Evolutionary conservation across 2,888 invertebrate genomes (phyloP), one percentile per base, ranked within the genome.

Genomic region (Drosophila tanythrix): DNA sequence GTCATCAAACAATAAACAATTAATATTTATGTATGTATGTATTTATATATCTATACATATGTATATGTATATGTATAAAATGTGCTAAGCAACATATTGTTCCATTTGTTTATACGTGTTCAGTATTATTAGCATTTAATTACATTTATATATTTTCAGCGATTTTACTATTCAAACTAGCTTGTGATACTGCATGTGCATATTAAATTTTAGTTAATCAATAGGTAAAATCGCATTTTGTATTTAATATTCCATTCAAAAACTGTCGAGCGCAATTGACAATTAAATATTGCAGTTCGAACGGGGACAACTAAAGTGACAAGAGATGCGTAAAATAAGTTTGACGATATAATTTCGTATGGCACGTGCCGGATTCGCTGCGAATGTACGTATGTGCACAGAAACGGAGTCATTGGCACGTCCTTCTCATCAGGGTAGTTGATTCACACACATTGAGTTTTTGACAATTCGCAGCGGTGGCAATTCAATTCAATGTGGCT

Each of bases 351-450:
- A 59, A 46, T 77, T 78, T 73, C 35, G 21, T 21, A 33, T 51
- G 78, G n/a, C 68, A 78, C 78, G 78, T 78, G 78, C 51, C 35
- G 48, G 18, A 11, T 52, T 52, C 55, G 13, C 62, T 56, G 31
- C 31, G 52, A 33, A 7, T 21, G n/a, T 33, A 31, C 31, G 7
- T 7, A 25, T 63, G 65, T 50, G 21, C 13, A 13, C 10, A 40
- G 36, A 21, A 61, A 56, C 81, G 46, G 60, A 59, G 68, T 35
- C 73, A 78, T 72, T 72, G 73, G 58, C 78, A 81, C 74, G 78
- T 81, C 43, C 73, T 31, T 46, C 62, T 60, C 72, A 77, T 76
- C 77, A 40, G 59, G 29, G 43, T 71, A 51, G 64, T 62, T 62
- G 62, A 50, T 62, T 56, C 55, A 31, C 55, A 55, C 35, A 36